Conservation (phyloP, 2,113 vertebrate species). For the Lycocorax pyrrhopterus region DNA sequence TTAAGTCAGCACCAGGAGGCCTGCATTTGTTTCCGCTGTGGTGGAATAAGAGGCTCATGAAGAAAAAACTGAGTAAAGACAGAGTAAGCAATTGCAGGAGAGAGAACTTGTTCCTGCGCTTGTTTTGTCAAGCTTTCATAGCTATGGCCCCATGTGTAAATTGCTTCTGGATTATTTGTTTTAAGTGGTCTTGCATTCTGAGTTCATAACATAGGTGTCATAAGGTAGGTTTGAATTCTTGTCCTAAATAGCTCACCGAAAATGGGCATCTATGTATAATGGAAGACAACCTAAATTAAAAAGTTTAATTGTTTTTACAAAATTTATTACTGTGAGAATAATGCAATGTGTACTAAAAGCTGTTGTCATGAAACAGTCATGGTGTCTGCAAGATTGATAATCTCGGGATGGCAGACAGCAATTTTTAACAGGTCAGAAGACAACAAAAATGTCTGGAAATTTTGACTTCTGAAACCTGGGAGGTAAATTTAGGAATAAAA, state of each 20-base stretch:
- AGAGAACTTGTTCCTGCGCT: background rate
- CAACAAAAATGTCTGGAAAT: background rate
- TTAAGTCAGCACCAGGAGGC: background rate
- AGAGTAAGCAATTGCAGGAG: background rate
- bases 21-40: background rate
- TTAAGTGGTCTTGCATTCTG: background rate
- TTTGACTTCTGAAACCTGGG: background rate
- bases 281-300: background rate
- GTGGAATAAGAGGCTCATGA: background rate
- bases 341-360: background rate
- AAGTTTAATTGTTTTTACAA: background rate
- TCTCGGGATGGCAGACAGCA: background rate
- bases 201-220: background rate
- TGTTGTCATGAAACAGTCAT: background rate
- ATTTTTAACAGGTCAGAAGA: background rate
- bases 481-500: background rate
- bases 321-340: background rate
- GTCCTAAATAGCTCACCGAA: background rate
- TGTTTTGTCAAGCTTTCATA: background rate
- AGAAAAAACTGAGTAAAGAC: background rate
- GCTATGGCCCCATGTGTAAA: background rate
- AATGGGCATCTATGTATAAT: background rate
- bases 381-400: background rate
- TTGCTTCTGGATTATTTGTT: background rate
- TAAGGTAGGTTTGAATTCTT: background rate